Conservation (phyloP, 2,888 invertebrate species). For the Chesias legatella region DNA sequence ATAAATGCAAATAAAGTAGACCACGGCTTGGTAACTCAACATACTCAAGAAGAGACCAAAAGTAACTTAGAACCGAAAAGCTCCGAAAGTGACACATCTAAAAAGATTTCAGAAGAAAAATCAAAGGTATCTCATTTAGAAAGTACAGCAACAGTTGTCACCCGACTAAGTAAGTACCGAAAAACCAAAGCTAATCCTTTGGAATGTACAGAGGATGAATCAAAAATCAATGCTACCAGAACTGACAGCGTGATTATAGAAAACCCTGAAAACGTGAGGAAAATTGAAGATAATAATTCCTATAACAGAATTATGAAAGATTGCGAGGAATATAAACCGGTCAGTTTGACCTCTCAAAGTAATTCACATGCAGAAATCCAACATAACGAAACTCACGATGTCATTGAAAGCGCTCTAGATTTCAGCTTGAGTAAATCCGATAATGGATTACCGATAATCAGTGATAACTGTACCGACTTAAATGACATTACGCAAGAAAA, state of each 20-base stretch:
- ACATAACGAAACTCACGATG: conserved; percentile 16
- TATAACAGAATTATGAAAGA: conserved; percentile 9
- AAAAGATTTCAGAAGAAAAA: conserved; percentile 4
- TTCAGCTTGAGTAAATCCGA: conserved; percentile 53
- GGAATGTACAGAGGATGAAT: conserved; percentile 32
- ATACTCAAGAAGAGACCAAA: conserved; percentile 1
- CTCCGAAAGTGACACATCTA: conserved; percentile 4
- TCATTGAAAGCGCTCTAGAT: conserved; percentile 51
- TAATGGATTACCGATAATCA: conserved; percentile 18
- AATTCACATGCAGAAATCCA: conserved; percentile 14
- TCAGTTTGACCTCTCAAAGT: conserved; percentile 45
- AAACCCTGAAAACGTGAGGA: conserved; percentile 65
- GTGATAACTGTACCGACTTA: conserved; percentile 19
- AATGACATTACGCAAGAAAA: conserved; percentile 1
- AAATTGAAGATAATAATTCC: conserved; percentile 35
- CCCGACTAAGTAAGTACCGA: conserved; percentile 66
- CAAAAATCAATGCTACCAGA: conserved; percentile 41
- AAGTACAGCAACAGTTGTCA: conserved; percentile 49
- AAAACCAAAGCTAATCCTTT: conserved; percentile 45
- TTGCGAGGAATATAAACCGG: conserved; percentile 23
- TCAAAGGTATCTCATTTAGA: conserved; percentile 8
- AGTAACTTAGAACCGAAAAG: background rate
- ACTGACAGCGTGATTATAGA: conserved; percentile 74
- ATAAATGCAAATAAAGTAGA: conserved; percentile 70
- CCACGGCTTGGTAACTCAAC: conserved; percentile 2